phyloP scores from a whole-genome alignment of 2,797 vertebrate genomes.

The Orestias chungarensis region DNA sequence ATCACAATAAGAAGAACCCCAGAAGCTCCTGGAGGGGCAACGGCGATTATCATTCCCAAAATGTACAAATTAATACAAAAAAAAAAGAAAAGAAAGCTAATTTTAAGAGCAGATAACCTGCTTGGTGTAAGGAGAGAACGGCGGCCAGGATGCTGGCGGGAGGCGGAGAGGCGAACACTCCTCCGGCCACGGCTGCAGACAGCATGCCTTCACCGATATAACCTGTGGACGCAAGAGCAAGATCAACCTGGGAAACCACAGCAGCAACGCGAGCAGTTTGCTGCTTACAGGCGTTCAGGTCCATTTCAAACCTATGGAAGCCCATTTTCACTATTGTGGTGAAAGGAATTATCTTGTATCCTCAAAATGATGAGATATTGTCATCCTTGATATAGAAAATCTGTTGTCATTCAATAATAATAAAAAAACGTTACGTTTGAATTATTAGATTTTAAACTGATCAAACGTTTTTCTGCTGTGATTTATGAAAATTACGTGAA shows the following conservation, averaged over 20 bases:
- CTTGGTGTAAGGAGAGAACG: conserved; percentile 81
- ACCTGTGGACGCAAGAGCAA: conserved; percentile 70
- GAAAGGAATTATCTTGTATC: too few species aligned
- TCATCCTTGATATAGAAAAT: too few species aligned
- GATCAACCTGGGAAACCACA: background rate
- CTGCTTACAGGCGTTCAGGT: too few species aligned
- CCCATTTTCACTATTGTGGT: too few species aligned
- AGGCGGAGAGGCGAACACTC: conserved; percentile 90
- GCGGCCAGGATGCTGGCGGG: conserved; percentile 90
- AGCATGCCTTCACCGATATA: conserved; percentile 92
- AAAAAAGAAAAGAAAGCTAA: background rate
- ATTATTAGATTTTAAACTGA: too few species aligned
- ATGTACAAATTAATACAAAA: too few species aligned
- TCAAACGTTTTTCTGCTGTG: too few species aligned
- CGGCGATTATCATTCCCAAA: background rate
- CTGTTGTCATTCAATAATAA: too few species aligned
- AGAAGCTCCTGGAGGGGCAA: conserved; percentile 69
- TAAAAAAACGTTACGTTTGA: too few species aligned
- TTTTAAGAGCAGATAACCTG: conserved; percentile 57
- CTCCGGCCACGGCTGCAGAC: conserved; percentile 89
- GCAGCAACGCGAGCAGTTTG: background rate
- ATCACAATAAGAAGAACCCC: conserved; percentile 92
- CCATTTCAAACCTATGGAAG: too few species aligned
- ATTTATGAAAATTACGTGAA: too few species aligned
- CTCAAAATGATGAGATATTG: too few species aligned